Evolutionary conservation across 1,140 invertebrate genomes (phyloP), one percentile per base, ranked within the genome.

Genomic region (Caenorhabditis tropicalis): DNA sequence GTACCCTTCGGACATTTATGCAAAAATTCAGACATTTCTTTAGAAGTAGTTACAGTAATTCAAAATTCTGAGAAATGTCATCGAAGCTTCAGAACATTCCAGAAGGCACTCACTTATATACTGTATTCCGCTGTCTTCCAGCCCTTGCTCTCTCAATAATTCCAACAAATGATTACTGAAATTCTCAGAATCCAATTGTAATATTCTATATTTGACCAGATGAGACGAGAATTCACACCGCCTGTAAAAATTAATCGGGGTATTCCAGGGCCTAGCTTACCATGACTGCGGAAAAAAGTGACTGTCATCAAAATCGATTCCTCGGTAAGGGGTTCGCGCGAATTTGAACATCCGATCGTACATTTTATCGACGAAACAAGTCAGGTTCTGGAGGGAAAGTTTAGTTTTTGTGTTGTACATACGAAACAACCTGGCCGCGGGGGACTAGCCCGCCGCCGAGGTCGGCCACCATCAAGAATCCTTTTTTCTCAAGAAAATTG

Each of bases 311-410:
- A 74, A 74, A 46, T 74, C 65, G n/a, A 74, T 43, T 46, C 65
- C 65, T 74, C 33, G 33, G 24, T 74, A 74, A 10, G 65, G 65
- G 43, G 12, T 46, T 24, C n/a, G 12, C 3, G 65, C 65, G 29
- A 43, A 74, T 46, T 31, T 39, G 2, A 19, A 12, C 65, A 74
- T 74, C 24, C 65, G 5, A 46, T 74, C 65, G 10, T 74, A 74
- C 65, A 74, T 74, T 74, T 74, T 74, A 43, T 74, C 65, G 33
- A 74, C 65, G 36, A 74, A 74, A 43, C 65, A 74, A 4, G 65
- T 74, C 1, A 74, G 10, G 43, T 74, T 74, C 65, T 74, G 36
- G 0, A 12, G 21, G 24, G 43, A 24, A 27, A 33, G n/a, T n/a
- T n/a, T n/a, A n/a, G n/a, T n/a, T n/a, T n/a, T n/a, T n/a, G n/a